A percentile compares a stretch with the other conserved stretches of the same genome.
Evolutionary conservation across 2,113 vertebrate genomes (phyloP).

Genomic region (Ploceus nigricollis): DNA sequence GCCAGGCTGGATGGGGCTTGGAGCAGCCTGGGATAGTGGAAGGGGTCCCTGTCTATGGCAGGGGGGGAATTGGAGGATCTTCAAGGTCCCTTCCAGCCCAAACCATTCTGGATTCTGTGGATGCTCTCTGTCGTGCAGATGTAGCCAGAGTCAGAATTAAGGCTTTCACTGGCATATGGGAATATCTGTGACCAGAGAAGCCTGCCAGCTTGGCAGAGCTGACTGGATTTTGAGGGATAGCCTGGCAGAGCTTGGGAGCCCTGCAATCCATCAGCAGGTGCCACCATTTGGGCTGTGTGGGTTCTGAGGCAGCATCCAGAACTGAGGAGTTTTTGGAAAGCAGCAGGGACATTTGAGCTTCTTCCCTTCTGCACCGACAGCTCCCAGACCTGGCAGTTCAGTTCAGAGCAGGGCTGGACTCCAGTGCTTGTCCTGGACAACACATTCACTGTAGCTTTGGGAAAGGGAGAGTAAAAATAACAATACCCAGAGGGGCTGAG

Average conservation of each 20-base stretch:
- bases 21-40: accelerated
- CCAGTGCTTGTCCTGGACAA: background rate
- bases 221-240: background rate
- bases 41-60: background rate
- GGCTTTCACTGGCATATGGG: background rate
- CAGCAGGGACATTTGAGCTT: background rate
- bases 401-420: background rate
- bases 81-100: background rate
- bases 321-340: background rate
- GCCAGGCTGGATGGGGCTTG: accelerated
- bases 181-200: background rate
- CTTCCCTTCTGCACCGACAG: background rate
- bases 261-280: background rate
- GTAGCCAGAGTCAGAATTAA: background rate
- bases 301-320: background rate
- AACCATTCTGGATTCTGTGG: background rate
- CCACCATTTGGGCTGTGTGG: background rate
- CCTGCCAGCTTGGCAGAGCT: background rate
- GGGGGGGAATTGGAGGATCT: background rate
- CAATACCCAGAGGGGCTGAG: background rate
- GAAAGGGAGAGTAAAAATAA: background rate
- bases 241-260: background rate
- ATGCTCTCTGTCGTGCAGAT: background rate
- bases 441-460: background rate
- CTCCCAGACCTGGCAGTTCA: background rate